Evolutionary conservation across 1,140 invertebrate species (phyloP).

Genomic region (Magallana gigas): DNA sequence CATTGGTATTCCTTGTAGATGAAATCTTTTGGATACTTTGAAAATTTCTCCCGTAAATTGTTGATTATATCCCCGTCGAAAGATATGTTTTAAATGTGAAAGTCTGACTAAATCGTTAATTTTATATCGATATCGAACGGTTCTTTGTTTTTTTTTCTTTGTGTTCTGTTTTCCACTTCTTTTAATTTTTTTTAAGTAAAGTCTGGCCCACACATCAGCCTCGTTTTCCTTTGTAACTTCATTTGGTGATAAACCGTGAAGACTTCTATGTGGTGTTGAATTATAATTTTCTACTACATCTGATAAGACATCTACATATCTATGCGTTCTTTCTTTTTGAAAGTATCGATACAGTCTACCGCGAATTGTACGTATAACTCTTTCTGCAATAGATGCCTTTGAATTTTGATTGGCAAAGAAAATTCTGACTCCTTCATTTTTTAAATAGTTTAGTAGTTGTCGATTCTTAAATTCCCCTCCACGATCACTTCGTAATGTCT

Average conservation of each 20-base stretch:
- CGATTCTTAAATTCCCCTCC: slow-evolving; percentile 24
- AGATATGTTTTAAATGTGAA: background rate
- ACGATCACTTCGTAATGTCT: slow-evolving; percentile 16
- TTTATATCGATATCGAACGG: slow-evolving; percentile 40
- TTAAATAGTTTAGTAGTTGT: background rate
- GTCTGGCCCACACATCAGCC: slow-evolving; percentile 45
- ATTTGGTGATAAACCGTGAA: slow-evolving; percentile 41
- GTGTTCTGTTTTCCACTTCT: background rate
- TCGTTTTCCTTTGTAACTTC: slow-evolving; percentile 45
- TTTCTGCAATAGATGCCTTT: slow-evolving; percentile 47
- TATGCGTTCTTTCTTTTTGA: slow-evolving; percentile 38
- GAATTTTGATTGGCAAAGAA: background rate
- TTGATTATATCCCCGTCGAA: slow-evolving; percentile 41
- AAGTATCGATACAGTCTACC: slow-evolving; percentile 47
- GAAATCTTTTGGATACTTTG: background rate
- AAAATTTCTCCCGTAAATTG: slow-evolving; percentile 34
- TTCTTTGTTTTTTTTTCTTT: background rate
- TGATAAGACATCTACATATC: slow-evolving; percentile 45
- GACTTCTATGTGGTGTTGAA: slow-evolving; percentile 39
- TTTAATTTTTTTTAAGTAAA: background rate
- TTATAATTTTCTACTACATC: slow-evolving; percentile 49
- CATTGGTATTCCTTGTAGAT: slow-evolving; percentile 41
- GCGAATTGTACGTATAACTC: slow-evolving; percentile 42
- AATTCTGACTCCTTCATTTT: background rate
- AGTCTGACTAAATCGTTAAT: slow-evolving; percentile 28